A percentile compares a stretch with the other conserved stretches of the same genome.
These are phyloP conservation scores for Heliconius hermathena DNA, from an alignment of 1,140 invertebrate species.

Conservation along the genomic window DNA sequence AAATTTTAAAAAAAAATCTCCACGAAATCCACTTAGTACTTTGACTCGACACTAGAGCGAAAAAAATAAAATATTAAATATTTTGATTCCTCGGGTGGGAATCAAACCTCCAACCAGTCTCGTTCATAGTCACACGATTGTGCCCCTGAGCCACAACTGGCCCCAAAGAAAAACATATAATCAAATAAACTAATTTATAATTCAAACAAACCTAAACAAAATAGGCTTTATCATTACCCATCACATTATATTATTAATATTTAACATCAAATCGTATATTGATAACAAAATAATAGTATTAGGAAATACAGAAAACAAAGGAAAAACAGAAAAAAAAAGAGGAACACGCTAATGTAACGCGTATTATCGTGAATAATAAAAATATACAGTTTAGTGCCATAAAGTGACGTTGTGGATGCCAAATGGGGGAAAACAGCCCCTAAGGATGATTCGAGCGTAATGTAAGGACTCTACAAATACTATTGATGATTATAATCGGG, in stretches of 20 bases:
- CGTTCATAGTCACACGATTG: too few relatives aligned
- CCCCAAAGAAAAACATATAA: neutral
- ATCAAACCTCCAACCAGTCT: too few relatives aligned
- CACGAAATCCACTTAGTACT: too few relatives aligned
- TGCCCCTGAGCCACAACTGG: too few relatives aligned
- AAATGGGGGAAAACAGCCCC: constrained; percentile 65
- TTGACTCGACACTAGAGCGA: too few relatives aligned
- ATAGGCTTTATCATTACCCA: neutral
- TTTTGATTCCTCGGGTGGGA: too few relatives aligned
- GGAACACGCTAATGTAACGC: constrained; percentile 67
- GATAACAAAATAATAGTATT: constrained; percentile 10
- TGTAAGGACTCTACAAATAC: constrained; percentile 47
- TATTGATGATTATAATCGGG: constrained; percentile 24
- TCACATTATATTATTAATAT: constrained; percentile 1
- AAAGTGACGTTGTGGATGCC: constrained; percentile 73
- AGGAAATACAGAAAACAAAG: neutral
- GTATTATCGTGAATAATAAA: constrained; percentile 78
- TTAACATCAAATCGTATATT: neutral
- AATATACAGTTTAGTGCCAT: constrained; percentile 68
- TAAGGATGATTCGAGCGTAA: constrained; percentile 44
- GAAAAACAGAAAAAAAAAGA: constrained; percentile 48
- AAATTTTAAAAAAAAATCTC: too few relatives aligned
- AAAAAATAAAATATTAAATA: too few relatives aligned
- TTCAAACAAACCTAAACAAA: neutral
- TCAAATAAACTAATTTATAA: neutral